Conservation (phyloP, 2,797 vertebrate genomes). For the Tangara arthus region DNA sequence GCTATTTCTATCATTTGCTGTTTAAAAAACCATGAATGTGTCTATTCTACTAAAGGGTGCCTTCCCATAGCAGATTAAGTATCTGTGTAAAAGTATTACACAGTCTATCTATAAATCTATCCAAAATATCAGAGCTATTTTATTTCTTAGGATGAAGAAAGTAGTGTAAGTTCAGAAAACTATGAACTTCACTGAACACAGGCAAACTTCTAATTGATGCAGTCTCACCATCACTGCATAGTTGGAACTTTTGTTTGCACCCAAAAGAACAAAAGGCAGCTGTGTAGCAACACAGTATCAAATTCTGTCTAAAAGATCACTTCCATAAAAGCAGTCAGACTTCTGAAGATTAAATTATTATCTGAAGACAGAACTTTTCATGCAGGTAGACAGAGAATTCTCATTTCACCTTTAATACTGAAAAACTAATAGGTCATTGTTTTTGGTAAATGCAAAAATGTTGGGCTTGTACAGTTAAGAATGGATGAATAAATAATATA, state of each 20-base stretch:
- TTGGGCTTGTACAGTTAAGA: neutral
- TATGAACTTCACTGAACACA: neutral
- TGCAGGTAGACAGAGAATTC: neutral
- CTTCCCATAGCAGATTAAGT: neutral
- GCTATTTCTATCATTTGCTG: neutral
- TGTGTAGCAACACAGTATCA: neutral
- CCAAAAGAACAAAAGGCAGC: neutral
- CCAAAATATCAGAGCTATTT: neutral
- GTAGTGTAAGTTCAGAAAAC: neutral
- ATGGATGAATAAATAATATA: neutral
- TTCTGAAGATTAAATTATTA: neutral
- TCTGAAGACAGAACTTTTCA: neutral
- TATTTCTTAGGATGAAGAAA: neutral
- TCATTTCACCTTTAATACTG: neutral
- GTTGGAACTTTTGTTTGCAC: neutral
- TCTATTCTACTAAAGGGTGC: neutral
- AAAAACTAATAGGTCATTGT: neutral
- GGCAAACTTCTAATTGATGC: neutral
- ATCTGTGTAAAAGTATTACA: neutral
- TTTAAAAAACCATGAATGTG: neutral
- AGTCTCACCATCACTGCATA: neutral
- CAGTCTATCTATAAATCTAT: neutral
- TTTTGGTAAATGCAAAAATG: neutral
- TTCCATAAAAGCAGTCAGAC: neutral
- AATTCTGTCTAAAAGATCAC: neutral